These are phyloP conservation scores for Mustelus asterias DNA, from an alignment of 2,113 vertebrate genomes.

Conservation along the genomic window DNA sequence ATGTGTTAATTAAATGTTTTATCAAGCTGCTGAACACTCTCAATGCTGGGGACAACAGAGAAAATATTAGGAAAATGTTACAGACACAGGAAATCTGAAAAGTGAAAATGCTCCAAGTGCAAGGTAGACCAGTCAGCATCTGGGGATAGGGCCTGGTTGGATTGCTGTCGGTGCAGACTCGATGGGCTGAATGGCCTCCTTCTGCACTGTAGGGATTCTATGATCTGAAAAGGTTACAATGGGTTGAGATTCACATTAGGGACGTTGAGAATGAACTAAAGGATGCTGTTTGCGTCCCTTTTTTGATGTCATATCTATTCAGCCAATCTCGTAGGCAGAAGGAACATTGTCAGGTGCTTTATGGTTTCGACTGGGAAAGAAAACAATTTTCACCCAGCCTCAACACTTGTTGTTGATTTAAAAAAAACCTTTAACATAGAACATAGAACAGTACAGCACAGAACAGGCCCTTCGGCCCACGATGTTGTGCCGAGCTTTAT, in stretches of 20 bases:
- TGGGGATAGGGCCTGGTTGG: too few species aligned
- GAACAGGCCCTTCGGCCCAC: too few species aligned
- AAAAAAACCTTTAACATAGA: too few species aligned
- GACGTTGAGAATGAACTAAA: not conserved
- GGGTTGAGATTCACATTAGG: not conserved
- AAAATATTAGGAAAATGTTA: not conserved
- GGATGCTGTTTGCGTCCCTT: not conserved
- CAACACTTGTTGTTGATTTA: not conserved
- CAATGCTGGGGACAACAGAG: not conserved
- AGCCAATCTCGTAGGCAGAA: not conserved
- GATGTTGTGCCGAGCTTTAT: too few species aligned
- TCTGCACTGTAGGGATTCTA: too few species aligned
- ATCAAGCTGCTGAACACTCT: not conserved
- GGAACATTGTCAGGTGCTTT: not conserved
- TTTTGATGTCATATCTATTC: not conserved
- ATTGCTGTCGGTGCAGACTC: too few species aligned
- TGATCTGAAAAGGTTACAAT: not conserved
- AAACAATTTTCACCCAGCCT: not conserved
- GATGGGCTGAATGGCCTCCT: too few species aligned
- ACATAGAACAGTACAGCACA: too few species aligned
- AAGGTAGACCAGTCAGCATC: too few species aligned
- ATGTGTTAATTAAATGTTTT: not conserved
- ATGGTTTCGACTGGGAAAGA: not conserved
- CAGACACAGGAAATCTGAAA: not conserved
- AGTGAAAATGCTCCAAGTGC: not conserved